Conservation (phyloP, 2,113 vertebrate genomes). For the Seriola quinqueradiata region DNA sequence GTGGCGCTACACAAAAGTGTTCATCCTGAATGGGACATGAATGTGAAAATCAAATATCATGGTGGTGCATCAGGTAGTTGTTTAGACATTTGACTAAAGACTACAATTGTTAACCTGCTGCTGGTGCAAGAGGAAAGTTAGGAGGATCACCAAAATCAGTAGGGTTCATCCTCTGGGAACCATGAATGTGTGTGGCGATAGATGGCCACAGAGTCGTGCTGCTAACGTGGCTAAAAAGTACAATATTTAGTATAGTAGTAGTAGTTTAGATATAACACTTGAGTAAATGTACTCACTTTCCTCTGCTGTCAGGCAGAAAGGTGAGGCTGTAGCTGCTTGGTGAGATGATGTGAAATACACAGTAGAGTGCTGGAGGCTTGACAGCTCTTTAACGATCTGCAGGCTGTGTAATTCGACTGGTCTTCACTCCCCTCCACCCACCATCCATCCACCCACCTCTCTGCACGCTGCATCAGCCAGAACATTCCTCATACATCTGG, state of each 20-base stretch:
- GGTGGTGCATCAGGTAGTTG: not conserved
- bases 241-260: not conserved
- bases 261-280: not conserved
- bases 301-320: conserved; percentile 31
- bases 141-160: not conserved
- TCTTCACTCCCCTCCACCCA: conserved; percentile 52
- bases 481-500: conserved; percentile 89
- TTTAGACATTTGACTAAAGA: not conserved
- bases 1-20: not conserved
- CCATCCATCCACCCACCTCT: conserved; percentile 61
- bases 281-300: conserved; percentile 30
- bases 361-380: conserved; percentile 77
- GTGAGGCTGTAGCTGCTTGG: conserved; percentile 52
- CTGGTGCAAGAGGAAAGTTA: not conserved
- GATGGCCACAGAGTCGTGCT: too few relatives aligned
- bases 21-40: not conserved
- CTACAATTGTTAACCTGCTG: not conserved
- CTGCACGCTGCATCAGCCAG: conserved; percentile 78
- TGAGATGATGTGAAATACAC: conserved; percentile 78
- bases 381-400: conserved; percentile 84
- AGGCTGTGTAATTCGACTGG: conserved; percentile 79
- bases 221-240: not conserved
- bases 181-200: too few relatives aligned
- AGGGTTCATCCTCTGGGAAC: not conserved
- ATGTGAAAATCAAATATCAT: not conserved